These are phyloP conservation scores for Malaclemys terrapin DNA, from an alignment of 2,113 vertebrate genomes.

Conservation along the genomic window DNA sequence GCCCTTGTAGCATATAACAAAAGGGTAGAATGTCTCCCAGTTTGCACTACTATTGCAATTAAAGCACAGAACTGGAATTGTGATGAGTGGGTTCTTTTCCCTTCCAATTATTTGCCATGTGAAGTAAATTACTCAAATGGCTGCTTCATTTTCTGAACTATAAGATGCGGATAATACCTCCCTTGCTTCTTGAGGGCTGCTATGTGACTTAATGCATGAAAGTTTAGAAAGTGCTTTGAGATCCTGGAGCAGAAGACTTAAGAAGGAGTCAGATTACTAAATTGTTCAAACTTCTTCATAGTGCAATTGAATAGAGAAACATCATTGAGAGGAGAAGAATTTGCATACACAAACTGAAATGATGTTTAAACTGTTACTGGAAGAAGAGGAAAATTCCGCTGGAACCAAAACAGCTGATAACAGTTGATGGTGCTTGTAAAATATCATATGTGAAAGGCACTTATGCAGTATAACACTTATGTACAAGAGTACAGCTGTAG, in stretches of 20 bases:
- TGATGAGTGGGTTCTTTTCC: fast-evolving
- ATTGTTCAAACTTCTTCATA: background rate
- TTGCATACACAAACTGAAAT: background rate
- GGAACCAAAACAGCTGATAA: fast-evolving
- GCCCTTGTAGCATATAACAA: background rate
- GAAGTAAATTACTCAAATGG: background rate
- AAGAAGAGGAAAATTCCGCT: fast-evolving
- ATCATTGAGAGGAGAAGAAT: background rate
- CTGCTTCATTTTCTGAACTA: background rate
- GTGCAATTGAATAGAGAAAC: background rate
- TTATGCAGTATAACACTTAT: background rate
- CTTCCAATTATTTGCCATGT: fast-evolving
- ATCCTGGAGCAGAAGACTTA: fast-evolving
- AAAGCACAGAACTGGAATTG: fast-evolving
- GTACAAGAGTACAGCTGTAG: background rate
- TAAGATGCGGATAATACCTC: background rate
- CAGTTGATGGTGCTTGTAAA: fast-evolving
- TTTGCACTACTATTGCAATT: background rate
- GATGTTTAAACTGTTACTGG: fast-evolving
- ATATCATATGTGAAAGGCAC: fast-evolving
- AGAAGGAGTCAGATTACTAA: background rate
- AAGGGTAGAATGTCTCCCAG: background rate
- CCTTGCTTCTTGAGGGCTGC: fast-evolving
- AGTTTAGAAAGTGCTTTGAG: background rate
- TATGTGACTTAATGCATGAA: background rate